Conservation (phyloP, 2,888 invertebrate species). For the Andrena dorsata region DNA sequence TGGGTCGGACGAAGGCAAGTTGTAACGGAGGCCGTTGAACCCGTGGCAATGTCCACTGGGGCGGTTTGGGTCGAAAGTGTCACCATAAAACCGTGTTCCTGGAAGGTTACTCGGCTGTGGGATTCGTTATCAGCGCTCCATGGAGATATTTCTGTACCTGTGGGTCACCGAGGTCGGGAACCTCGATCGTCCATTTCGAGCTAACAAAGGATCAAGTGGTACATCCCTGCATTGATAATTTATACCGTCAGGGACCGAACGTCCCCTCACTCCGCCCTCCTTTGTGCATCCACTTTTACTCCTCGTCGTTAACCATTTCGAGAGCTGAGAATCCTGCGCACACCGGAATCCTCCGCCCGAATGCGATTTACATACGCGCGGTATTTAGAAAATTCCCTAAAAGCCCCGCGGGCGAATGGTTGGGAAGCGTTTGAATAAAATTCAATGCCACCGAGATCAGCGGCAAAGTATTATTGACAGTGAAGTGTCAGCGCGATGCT, state of each 20-base stretch:
- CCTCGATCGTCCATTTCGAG: constrained; percentile 48
- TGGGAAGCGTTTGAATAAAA: neutral
- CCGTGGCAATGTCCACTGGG: constrained; percentile 27
- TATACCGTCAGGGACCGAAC: constrained; percentile 33
- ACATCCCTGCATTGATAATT: constrained; percentile 33
- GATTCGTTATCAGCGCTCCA: constrained; percentile 55
- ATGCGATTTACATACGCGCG: too few species aligned
- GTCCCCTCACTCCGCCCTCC: constrained; percentile 10
- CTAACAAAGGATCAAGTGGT: constrained; percentile 24
- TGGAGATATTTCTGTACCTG: constrained; percentile 52
- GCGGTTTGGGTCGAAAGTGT: constrained; percentile 58
- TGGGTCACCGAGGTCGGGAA: constrained; percentile 50
- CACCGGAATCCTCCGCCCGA: neutral
- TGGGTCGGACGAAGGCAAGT: constrained; percentile 29
- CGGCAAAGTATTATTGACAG: constrained; percentile 9
- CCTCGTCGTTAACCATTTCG: constrained; percentile 18
- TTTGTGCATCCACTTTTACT: constrained; percentile 38
- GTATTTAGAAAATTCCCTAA: too few species aligned
- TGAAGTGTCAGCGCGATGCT: constrained; percentile 23
- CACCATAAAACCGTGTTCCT: constrained; percentile 54
- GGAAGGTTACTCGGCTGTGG: constrained; percentile 38
- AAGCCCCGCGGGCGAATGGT: too few species aligned
- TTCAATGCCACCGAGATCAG: neutral
- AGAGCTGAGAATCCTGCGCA: neutral
- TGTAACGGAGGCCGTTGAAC: constrained; percentile 47